Evolutionary conservation across 1,140 invertebrate species (phyloP).

Genomic region (Linepithema humile): DNA sequence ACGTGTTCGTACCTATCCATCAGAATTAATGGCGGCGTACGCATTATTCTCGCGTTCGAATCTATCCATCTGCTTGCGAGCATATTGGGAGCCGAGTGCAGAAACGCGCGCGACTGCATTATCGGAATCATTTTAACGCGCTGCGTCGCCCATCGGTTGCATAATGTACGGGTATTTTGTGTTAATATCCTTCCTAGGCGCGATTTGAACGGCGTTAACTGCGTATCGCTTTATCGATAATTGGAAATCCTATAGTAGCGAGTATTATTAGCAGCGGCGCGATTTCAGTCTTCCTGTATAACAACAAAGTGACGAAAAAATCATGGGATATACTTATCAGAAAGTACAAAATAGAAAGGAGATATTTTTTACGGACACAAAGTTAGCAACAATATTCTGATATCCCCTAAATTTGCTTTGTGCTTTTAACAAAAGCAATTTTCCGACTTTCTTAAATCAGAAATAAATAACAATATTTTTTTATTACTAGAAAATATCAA

Average conservation of each 20-base stretch:
- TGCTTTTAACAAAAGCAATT: background rate
- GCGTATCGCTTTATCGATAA: background rate
- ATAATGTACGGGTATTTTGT: conserved; percentile 27
- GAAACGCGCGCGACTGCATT: conserved; percentile 50
- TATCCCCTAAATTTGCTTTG: background rate
- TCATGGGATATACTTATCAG: background rate
- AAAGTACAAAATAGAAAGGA: background rate
- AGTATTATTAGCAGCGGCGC: background rate
- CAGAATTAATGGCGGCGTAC: conserved; percentile 64
- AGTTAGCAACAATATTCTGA: background rate
- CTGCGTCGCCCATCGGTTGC: background rate
- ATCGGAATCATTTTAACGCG: conserved; percentile 45
- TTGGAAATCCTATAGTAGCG: background rate
- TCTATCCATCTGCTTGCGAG: conserved; percentile 52
- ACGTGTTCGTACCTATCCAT: conserved; percentile 58
- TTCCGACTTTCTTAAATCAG: background rate
- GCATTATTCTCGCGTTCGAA: conserved; percentile 60
- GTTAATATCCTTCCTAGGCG: conserved; percentile 5
- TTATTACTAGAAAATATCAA: conserved; percentile 13
- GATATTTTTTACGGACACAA: background rate
- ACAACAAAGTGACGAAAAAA: background rate
- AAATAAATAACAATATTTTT: background rate
- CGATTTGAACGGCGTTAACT: background rate
- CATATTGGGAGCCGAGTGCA: conserved; percentile 57
- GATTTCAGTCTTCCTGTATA: background rate